Evolutionary conservation across 2,113 vertebrate species (phyloP), one percentile per base, ranked within the genome.

Genomic region (Polypterus senegalus): DNA sequence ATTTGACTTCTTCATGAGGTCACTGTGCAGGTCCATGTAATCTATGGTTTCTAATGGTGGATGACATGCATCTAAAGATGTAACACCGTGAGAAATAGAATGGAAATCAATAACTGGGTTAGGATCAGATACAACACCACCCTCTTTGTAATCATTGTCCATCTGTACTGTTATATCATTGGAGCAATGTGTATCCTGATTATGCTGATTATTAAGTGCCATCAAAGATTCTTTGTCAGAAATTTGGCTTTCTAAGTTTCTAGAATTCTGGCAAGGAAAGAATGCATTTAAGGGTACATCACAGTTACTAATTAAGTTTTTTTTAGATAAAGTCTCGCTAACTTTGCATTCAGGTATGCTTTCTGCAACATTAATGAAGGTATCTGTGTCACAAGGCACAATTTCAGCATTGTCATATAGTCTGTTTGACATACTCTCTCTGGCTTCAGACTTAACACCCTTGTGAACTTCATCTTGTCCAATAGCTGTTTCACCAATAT

Each of bases 341-440:
- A 78, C 76, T 7, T 71, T 61, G 59, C 66, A 75, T 54, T 72
- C 63, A 11, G 67, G 74, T 65, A 78, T 75, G 59, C 73, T 73
- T 64, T 79, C 71, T 57, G 83, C 70, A 64, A 76, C 76, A 66
- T 77, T 77, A 66, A 74, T 67, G 11, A 74, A 79, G 45, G 77
- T 74, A 64, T 69, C 78, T 27, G 27, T 27, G 27, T 27, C 27
- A 27, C 27, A 27, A 27, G 27, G 27, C 27, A 27, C 27, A 27
- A 27, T 27, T 27, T 27, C 27, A 27, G 27, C 27, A 1, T 27
- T 27, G 27, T 27, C 27, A 27, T 27, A 27, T 27, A 27, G 27
- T 1, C 27, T 27, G 27, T 27, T 27, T 27, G 27, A 27, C 27
- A 27, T 27, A 27, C 27, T 27, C 27, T 27, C 27, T 27, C 27